These are phyloP conservation scores for Belonocnema kinseyi DNA, from an alignment of 1,140 invertebrate genomes.

Conservation along the genomic window DNA sequence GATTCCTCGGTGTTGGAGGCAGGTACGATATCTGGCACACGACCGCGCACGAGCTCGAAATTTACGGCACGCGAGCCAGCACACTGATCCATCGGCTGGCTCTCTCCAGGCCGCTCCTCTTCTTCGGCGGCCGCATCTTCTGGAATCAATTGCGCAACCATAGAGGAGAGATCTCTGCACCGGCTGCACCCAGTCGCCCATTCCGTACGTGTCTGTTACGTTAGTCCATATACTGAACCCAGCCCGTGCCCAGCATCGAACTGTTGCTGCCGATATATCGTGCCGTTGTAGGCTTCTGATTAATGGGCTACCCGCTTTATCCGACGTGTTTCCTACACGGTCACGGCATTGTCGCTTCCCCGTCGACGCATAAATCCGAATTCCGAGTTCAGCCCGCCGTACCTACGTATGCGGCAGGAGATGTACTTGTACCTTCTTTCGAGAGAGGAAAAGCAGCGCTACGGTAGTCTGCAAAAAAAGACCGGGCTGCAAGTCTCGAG, in stretches of 20 bases:
- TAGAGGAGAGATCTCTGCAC: conserved; percentile 35
- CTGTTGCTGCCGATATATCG: conserved; percentile 4
- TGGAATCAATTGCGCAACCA: conserved; percentile 40
- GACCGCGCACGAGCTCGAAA: conserved; percentile 71
- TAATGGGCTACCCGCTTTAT: conserved; percentile 53
- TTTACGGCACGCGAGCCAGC: conserved; percentile 73
- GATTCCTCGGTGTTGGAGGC: conserved; percentile 40
- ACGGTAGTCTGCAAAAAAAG: conserved; percentile 23
- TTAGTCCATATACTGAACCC: conserved; percentile 28
- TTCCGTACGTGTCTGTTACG: conserved; percentile 38
- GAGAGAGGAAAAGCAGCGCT: not conserved
- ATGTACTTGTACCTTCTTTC: not conserved
- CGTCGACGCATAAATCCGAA: conserved; percentile 46
- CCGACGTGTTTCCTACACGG: conserved; percentile 36
- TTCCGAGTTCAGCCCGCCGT: conserved; percentile 37
- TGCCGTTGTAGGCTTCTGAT: conserved; percentile 52
- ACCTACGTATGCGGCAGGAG: conserved; percentile 23
- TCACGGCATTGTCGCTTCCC: conserved; percentile 29
- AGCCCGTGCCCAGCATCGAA: not conserved
- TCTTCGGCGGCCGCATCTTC: conserved; percentile 45
- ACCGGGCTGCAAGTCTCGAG: not conserved
- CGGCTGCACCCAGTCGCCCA: conserved; percentile 34
- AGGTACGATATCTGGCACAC: conserved; percentile 52
- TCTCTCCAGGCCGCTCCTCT: conserved; percentile 55
- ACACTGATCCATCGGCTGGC: conserved; percentile 44